Evolutionary conservation across 2,888 invertebrate species (phyloP).

Genomic region (Muschampia plurimacula): DNA sequence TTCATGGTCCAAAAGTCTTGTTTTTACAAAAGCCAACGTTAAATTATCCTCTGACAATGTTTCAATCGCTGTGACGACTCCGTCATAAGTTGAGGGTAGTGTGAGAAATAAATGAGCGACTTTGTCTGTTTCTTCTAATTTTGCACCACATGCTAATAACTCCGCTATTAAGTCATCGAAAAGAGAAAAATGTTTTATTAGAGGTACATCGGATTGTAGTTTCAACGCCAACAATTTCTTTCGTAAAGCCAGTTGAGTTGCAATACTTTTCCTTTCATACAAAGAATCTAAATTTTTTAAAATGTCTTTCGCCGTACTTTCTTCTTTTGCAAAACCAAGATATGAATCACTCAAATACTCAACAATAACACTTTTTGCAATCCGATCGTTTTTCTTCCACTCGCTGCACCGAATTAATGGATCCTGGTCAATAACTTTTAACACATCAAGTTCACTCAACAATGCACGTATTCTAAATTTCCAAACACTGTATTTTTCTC

Average conservation of each 20-base stretch:
- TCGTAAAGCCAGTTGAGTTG: constrained; percentile 46
- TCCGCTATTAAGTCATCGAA: constrained; percentile 58
- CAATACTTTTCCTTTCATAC: constrained; percentile 49
- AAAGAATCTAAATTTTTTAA: constrained; percentile 44
- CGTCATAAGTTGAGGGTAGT: constrained; percentile 56
- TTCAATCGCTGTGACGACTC: constrained; percentile 48
- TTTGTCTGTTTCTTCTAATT: constrained; percentile 57
- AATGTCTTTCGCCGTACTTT: constrained; percentile 35
- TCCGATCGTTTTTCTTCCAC: constrained; percentile 25
- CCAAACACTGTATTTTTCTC: constrained; percentile 48
- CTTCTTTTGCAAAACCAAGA: constrained; percentile 10
- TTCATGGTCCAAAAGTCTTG: constrained; percentile 49
- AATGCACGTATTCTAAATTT: constrained; percentile 48
- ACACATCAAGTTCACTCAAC: constrained; percentile 47
- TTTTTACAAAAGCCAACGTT: constrained; percentile 59
- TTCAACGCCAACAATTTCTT: constrained; percentile 46
- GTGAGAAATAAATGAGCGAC: constrained; percentile 56
- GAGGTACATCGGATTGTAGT: constrained; percentile 40
- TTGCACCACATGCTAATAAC: constrained; percentile 51
- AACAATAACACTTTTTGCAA: constrained; percentile 17
- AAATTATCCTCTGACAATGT: constrained; percentile 47
- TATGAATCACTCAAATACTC: constrained; percentile 18
- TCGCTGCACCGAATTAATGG: constrained; percentile 24
- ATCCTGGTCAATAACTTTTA: constrained; percentile 44
- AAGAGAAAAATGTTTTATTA: constrained; percentile 48